Evolutionary conservation across 2,113 vertebrate species (phyloP).

Genomic region (Callipepla californica): DNA sequence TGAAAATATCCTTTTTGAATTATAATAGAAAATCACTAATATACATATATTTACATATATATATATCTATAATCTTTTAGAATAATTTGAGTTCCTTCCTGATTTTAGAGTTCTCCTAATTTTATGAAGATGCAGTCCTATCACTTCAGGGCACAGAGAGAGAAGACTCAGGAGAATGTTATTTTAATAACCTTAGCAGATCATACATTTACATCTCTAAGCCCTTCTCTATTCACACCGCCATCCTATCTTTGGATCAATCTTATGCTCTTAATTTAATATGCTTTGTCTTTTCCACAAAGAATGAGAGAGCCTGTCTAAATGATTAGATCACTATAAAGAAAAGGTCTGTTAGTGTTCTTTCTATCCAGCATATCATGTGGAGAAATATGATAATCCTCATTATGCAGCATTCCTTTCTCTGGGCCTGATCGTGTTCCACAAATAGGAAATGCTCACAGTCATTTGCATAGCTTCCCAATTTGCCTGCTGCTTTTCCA

Average conservation of each 20-base stretch:
- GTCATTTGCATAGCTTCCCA: slow-evolving; percentile 10
- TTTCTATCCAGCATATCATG: neutral
- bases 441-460: slow-evolving; percentile 54
- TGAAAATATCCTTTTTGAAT: neutral
- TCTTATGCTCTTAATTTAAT: slow-evolving; percentile 60
- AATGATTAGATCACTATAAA: slow-evolving; percentile 56
- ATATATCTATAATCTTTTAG: neutral
- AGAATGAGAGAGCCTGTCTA: slow-evolving; percentile 32
- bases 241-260: slow-evolving; percentile 20
- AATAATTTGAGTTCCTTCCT: neutral
- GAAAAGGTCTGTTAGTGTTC: neutral
- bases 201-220: slow-evolving; percentile 28
- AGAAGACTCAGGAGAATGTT: slow-evolving; percentile 12
- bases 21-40: neutral
- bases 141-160: neutral
- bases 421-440: neutral
- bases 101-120: neutral
- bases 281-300: slow-evolving; percentile 59
- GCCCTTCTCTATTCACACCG: neutral
- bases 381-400: slow-evolving; percentile 54
- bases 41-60: neutral
- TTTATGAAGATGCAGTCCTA: neutral
- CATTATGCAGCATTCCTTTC: slow-evolving; percentile 30
- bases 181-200: slow-evolving; percentile 51
- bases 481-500: slow-evolving; percentile 20